A percentile compares a stretch with the other conserved stretches of the same genome.
Conservation (phyloP, 2,113 vertebrate genomes). For the Parus major region DNA sequence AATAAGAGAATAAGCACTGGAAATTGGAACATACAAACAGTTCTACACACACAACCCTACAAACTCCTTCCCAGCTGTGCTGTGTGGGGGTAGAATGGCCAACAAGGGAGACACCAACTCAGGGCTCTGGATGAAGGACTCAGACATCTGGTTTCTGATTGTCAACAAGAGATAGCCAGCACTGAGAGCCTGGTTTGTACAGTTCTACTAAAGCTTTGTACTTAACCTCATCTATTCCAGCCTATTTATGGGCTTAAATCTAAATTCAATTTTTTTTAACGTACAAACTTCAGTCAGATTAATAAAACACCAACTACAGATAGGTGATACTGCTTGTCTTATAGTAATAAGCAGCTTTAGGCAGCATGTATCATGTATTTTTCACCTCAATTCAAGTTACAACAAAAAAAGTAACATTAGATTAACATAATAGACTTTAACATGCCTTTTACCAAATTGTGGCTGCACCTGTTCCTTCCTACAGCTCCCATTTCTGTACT, state of each 20-base stretch:
- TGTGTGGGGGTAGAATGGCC: background rate
- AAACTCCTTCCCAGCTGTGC: background rate
- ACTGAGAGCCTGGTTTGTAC: background rate
- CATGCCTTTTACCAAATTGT: background rate
- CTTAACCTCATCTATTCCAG: background rate
- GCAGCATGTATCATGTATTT: background rate
- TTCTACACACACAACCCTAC: background rate
- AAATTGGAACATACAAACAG: background rate
- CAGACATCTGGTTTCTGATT: background rate
- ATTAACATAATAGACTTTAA: slow-evolving; percentile 34
- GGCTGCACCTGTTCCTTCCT: slow-evolving; percentile 53
- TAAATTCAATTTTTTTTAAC: background rate
- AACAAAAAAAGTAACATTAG: background rate
- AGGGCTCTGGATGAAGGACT: background rate
- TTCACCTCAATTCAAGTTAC: background rate
- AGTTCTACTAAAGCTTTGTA: background rate
- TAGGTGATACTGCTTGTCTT: background rate
- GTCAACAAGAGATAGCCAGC: background rate
- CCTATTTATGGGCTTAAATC: background rate
- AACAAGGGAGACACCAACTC: background rate
- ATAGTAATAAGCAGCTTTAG: background rate
- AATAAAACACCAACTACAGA: background rate
- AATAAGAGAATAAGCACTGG: background rate
- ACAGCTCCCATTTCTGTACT: slow-evolving; percentile 10
- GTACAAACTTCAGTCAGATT: background rate